Base-by-base conservation (phyloP, 1,140 invertebrate species). In the Calycopis cecrops region DNA sequence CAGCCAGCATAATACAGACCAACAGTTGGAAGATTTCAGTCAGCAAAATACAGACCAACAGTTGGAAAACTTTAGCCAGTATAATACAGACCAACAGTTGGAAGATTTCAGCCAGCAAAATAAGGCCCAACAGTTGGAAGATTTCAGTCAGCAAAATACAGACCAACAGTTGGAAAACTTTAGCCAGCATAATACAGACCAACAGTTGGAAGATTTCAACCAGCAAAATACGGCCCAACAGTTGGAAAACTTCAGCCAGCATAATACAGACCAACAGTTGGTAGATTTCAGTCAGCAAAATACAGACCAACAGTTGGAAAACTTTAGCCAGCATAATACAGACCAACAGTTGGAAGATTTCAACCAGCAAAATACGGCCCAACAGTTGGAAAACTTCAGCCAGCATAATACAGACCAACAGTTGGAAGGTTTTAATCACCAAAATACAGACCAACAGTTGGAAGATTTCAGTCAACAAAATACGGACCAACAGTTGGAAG, bases 141-240 rank as follows among this genome's bases (percentile, higher is more conserved):
- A 49, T 2, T 50, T 50, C 4, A 48, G 9, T 35, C 35, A 44
- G 42, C 6, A 9, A 8, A 44, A 16, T 3, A 44, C 4, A 9
- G 40, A 16, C 16, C 40, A 48, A 50, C 18, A 33, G 9, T 55
- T 55, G 17, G 47, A 55, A 57, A 38, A 73, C 21, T 57, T 67
- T 62, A 59, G 48, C n/a, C 60, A 67, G 37, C 54, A 44, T 0
- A 9, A 44, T 0, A 44, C 4, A 9, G 12, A 17, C 9, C 40
- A 44, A 17, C 12, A 44, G 17, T 17, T 16, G 16, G 38, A 40
- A 16, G 38, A 40, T 7, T 40, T 40, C 2, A 40, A 40, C 4
- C 4, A 40, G 16, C 8, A 7, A 40, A 16, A 40, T 16, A 40
- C 11, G 4, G 38, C 12, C 8, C 55, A 69, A 61, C 10, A 52